Evolutionary conservation across 2,888 invertebrate genomes (phyloP).

Genomic region (Ephialtes manifestator): DNA sequence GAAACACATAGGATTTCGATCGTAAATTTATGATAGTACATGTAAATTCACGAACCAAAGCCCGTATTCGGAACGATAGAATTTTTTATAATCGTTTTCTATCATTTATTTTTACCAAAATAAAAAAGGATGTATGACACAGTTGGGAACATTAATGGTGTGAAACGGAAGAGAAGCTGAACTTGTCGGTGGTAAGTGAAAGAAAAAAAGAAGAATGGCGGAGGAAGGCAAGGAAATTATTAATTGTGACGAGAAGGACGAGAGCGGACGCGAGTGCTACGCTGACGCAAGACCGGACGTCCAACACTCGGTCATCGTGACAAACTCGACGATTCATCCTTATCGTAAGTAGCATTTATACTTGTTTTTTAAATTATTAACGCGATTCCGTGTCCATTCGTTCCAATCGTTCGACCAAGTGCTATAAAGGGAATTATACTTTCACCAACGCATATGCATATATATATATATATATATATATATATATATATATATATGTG

Average conservation of each 20-base stretch:
- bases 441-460: slow-evolving; percentile 5
- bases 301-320: slow-evolving; percentile 46
- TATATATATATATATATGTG: background rate
- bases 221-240: slow-evolving; percentile 71
- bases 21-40: too few species aligned
- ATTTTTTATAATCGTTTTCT: too few species aligned
- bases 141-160: too few species aligned
- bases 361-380: slow-evolving; percentile 22
- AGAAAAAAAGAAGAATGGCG: slow-evolving; percentile 47
- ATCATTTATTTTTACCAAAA: too few species aligned
- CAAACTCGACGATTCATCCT: slow-evolving; percentile 40
- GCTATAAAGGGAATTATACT: slow-evolving; percentile 15
- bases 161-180: background rate
- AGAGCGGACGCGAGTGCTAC: slow-evolving; percentile 54
- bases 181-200: too few species aligned
- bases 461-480: too few species aligned
- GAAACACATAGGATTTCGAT: too few species aligned
- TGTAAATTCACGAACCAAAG: too few species aligned
- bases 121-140: too few species aligned
- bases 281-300: slow-evolving; percentile 68
- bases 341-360: slow-evolving; percentile 46
- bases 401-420: background rate
- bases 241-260: slow-evolving; percentile 71
- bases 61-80: too few species aligned
- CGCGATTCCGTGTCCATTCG: slow-evolving; percentile 4